phyloP scores from a whole-genome alignment of 2,113 vertebrate genomes.

The Atractosteus spatula region DNA sequence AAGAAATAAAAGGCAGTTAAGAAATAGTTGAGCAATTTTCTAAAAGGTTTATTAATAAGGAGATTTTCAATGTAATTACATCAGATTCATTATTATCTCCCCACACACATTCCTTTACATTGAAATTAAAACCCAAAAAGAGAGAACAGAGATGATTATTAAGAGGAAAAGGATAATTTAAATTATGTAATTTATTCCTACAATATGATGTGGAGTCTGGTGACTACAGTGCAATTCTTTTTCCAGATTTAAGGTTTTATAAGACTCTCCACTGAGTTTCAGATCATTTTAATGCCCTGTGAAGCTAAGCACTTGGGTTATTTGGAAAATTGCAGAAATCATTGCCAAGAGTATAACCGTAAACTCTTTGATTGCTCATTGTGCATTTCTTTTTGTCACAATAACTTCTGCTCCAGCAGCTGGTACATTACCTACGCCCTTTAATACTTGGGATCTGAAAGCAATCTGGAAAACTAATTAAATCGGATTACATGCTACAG shows the following conservation, averaged over 20 bases:
- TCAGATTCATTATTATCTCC: conserved; percentile 31
- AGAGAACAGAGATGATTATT: conserved; percentile 65
- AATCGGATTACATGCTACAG: conserved; percentile 76
- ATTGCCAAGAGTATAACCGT: conserved; percentile 83
- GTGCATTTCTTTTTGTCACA: conserved; percentile 76
- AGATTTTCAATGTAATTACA: conserved; percentile 33
- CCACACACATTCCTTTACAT: conserved; percentile 23
- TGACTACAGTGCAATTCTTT: conserved; percentile 76
- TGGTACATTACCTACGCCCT: conserved; percentile 76
- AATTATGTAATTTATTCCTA: conserved; percentile 76
- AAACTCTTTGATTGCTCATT: conserved; percentile 78
- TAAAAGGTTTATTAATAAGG: conserved; percentile 28
- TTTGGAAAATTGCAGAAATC: conserved; percentile 77
- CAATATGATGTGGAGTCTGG: conserved; percentile 78
- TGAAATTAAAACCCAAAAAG: conserved; percentile 20
- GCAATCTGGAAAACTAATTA: conserved; percentile 82
- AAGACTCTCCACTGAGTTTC: conserved; percentile 79
- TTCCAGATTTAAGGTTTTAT: conserved; percentile 77
- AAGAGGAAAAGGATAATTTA: conserved; percentile 74
- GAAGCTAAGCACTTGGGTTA: conserved; percentile 77
- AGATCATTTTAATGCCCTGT: conserved; percentile 80
- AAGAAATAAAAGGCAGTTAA: conserved; percentile 34
- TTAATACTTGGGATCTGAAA: conserved; percentile 68
- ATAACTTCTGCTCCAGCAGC: conserved; percentile 74
- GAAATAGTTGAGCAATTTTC: conserved; percentile 1